These are phyloP conservation scores for Erynnis tages DNA, from an alignment of 2,888 invertebrate species.

Conservation along the genomic window DNA sequence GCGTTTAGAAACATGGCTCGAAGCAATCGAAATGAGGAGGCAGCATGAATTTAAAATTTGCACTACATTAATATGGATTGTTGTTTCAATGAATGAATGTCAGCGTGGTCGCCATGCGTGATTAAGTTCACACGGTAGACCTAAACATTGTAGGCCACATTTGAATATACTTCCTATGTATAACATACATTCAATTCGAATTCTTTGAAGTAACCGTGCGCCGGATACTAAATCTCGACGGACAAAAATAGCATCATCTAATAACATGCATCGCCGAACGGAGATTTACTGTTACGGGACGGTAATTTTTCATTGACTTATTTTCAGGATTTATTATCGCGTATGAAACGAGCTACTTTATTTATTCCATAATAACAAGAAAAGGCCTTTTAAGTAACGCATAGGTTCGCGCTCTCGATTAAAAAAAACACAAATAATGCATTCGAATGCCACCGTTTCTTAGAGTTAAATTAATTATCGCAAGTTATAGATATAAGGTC, in stretches of 20 bases:
- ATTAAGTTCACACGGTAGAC: constrained; percentile 80
- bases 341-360: too few species aligned
- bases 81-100: constrained; percentile 80
- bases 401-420: background rate
- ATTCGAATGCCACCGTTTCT: background rate
- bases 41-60: constrained; percentile 79
- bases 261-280: constrained; percentile 59
- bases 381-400: too few species aligned
- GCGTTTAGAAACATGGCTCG: constrained; percentile 71
- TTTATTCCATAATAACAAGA: too few species aligned
- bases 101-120: constrained; percentile 75
- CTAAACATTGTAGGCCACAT: constrained; percentile 77
- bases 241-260: constrained; percentile 72
- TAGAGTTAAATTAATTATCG: constrained; percentile 26
- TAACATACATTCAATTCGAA: constrained; percentile 73
- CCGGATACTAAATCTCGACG: constrained; percentile 66
- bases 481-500: constrained; percentile 46
- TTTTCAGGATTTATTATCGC: constrained; percentile 10
- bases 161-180: constrained; percentile 81
- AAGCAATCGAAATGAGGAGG: constrained; percentile 72
- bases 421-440: background rate
- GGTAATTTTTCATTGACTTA: constrained; percentile 38
- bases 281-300: constrained; percentile 55
- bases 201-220: constrained; percentile 76
- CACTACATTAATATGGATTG: constrained; percentile 81